Evolutionary conservation across 2,888 invertebrate species (phyloP).

Genomic region (Slavum lentiscoides): DNA sequence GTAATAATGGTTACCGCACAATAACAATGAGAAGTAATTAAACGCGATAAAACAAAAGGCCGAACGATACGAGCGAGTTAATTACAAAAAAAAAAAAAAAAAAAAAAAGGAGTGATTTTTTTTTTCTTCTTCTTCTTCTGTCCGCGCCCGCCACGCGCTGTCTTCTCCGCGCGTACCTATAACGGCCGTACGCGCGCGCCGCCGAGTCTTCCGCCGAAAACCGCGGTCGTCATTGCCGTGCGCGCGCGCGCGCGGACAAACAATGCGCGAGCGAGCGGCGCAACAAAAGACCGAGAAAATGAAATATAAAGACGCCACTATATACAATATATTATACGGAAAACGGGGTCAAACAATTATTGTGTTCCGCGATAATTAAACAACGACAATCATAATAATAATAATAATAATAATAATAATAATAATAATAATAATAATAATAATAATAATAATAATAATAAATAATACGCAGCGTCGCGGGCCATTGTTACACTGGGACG

Average conservation of each 20-base stretch:
- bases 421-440: too few relatives aligned
- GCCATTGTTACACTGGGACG: too few relatives aligned
- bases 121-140: constrained; percentile 12
- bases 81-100: constrained; percentile 27
- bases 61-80: constrained; percentile 48
- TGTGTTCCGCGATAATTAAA: constrained; percentile 51
- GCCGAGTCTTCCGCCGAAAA: constrained; percentile 34
- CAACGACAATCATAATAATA: too few relatives aligned
- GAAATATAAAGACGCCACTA: constrained; percentile 32
- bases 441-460: too few relatives aligned
- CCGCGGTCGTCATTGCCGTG: not conserved
- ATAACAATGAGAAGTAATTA: constrained; percentile 49
- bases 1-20: constrained; percentile 18
- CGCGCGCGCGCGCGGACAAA: not conserved
- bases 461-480: too few relatives aligned
- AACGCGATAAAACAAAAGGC: constrained; percentile 52
- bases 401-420: too few relatives aligned
- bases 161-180: not conserved
- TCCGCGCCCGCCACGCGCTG: not conserved
- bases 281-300: constrained; percentile 12
- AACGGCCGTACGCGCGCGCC: not conserved
- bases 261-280: constrained; percentile 19
- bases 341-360: constrained; percentile 51
- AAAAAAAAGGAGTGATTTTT: not conserved
- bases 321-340: constrained; percentile 10